These are phyloP conservation scores for Baryphthengus martii DNA, from an alignment of 2,113 vertebrate species.

Conservation along the genomic window DNA sequence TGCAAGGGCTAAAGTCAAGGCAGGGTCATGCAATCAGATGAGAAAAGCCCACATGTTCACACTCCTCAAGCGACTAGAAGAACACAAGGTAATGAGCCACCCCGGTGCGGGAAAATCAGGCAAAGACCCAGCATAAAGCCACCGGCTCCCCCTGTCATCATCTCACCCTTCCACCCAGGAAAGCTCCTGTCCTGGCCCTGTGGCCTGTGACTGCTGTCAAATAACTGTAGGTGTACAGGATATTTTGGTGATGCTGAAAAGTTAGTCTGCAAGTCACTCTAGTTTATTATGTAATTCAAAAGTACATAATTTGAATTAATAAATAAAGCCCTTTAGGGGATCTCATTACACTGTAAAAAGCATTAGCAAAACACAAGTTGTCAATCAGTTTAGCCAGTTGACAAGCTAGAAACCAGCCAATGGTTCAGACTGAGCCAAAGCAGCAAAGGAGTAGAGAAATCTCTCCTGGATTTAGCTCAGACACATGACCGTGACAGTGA, in stretches of 20 bases:
- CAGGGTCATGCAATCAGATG: background rate
- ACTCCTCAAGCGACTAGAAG: background rate
- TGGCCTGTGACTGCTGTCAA: background rate
- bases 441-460: background rate
- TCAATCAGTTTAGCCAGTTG: background rate
- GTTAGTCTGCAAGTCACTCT: conserved; percentile 22
- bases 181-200: background rate
- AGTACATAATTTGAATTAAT: conserved; percentile 43
- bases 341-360: conserved; percentile 32
- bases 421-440: background rate
- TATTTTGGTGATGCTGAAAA: background rate
- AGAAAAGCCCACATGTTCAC: background rate
- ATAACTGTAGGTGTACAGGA: background rate
- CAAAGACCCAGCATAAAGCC: background rate
- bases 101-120: background rate
- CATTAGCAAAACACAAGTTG: conserved; percentile 24
- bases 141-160: background rate
- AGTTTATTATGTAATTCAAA: conserved; percentile 31
- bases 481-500: fast-evolving
- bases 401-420: background rate
- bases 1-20: background rate
- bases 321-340: conserved; percentile 41
- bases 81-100: background rate
- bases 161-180: background rate
- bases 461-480: background rate